Conservation (phyloP, 2,888 invertebrate species). For the Penaeus monodon region DNA sequence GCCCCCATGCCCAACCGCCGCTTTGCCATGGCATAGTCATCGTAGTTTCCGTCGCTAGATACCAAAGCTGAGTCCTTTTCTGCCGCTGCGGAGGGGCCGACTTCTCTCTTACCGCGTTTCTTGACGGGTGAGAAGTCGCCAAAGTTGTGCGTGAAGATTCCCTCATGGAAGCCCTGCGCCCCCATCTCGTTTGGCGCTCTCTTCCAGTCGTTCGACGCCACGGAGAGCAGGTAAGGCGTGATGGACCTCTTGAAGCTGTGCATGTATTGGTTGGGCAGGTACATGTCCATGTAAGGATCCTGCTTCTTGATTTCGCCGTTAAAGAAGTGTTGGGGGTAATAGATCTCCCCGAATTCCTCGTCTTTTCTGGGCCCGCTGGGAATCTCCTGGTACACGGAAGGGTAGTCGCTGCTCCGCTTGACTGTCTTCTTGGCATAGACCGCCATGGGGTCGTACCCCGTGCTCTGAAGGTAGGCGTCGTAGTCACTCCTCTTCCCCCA, state of each 20-base stretch:
- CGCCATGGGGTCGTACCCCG: slow-evolving; percentile 36
- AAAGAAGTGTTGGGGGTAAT: slow-evolving; percentile 33
- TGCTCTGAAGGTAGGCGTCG: slow-evolving; percentile 34
- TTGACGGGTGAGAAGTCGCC: slow-evolving; percentile 68
- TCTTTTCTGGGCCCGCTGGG: background rate
- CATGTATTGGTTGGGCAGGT: slow-evolving; percentile 53
- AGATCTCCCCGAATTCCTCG: slow-evolving; percentile 4
- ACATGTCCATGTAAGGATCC: slow-evolving; percentile 52
- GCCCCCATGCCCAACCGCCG: slow-evolving; percentile 54
- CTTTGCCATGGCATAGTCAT: slow-evolving; percentile 67
- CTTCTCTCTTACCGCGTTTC: slow-evolving; percentile 51
- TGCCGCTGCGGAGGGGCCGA: slow-evolving; percentile 2
- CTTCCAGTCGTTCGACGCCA: slow-evolving; percentile 51
- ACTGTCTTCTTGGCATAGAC: slow-evolving; percentile 30
- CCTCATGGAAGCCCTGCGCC: slow-evolving; percentile 68
- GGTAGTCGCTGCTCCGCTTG: slow-evolving; percentile 32
- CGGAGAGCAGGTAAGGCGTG: slow-evolving; percentile 41
- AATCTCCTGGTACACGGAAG: too few relatives aligned
- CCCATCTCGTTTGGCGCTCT: slow-evolving; percentile 67
- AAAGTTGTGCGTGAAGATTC: slow-evolving; percentile 68
- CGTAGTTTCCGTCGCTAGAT: slow-evolving; percentile 67
- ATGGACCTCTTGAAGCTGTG: slow-evolving; percentile 58
- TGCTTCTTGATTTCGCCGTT: slow-evolving; percentile 31
- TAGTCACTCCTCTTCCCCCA: slow-evolving; percentile 18
- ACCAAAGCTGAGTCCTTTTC: slow-evolving; percentile 66